A percentile compares a stretch with the other conserved stretches of the same genome.
phyloP scores from a whole-genome alignment of 2,113 vertebrate genomes.

The Diadophis punctatus region DNA sequence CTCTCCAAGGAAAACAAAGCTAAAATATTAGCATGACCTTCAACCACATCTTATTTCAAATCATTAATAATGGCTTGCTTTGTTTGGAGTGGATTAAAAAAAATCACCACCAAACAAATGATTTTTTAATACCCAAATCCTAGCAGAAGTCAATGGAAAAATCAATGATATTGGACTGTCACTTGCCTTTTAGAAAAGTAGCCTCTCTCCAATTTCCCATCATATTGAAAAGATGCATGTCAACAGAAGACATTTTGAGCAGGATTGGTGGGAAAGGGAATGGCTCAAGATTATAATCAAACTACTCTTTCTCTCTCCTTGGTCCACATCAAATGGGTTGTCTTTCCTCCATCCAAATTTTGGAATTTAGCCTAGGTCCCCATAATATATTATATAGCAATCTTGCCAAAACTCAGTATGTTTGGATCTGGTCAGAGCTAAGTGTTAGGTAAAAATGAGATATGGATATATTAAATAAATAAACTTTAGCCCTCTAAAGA shows the following conservation, averaged over 20 bases:
- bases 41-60: neutral
- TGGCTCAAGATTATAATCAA: neutral
- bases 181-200: neutral
- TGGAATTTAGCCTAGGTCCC: neutral
- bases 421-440: neutral
- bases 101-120: neutral
- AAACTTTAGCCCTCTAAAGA: neutral
- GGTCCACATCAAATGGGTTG: neutral
- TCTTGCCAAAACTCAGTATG: neutral
- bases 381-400: neutral
- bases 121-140: neutral
- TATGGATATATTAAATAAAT: neutral
- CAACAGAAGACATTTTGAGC: neutral
- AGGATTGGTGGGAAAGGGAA: neutral
- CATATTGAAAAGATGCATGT: neutral
- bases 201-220: neutral
- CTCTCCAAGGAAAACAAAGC: neutral
- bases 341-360: neutral
- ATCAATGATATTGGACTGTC: slow-evolving; percentile 6
- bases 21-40: neutral
- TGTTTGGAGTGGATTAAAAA: neutral
- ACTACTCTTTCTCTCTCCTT: neutral
- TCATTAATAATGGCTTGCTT: neutral
- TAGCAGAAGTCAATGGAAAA: slow-evolving; percentile 5
- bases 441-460: neutral